These are phyloP conservation scores for Bubo bubo DNA, from an alignment of 2,113 vertebrate species.

Conservation along the genomic window DNA sequence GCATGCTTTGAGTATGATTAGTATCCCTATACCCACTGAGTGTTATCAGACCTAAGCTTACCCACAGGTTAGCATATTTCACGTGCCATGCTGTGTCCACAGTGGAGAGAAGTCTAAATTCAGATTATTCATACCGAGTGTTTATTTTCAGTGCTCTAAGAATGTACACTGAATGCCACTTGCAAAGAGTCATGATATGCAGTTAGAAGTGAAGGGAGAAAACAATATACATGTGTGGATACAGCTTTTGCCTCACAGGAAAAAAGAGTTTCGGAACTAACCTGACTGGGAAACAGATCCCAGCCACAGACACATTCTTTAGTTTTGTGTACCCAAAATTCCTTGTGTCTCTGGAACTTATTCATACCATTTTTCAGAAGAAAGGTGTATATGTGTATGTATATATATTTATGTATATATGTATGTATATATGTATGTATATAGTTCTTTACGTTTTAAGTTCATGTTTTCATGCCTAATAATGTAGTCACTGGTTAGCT, in stretches of 20 bases:
- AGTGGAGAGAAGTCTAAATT: not conserved
- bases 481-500: not conserved
- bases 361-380: not conserved
- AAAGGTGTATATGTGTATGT: not conserved
- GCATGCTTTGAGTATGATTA: not conserved
- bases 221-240: not conserved
- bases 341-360: not conserved
- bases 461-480: not conserved
- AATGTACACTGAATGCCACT: not conserved
- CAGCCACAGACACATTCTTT: not conserved
- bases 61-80: not conserved
- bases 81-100: not conserved
- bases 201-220: not conserved
- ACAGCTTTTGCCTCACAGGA: not conserved
- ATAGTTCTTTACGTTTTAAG: not conserved
- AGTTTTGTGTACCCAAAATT: not conserved
- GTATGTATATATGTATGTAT: not conserved
- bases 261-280: not conserved
- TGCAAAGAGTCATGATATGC: not conserved
- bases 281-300: not conserved
- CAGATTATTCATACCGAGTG: not conserved
- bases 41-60: not conserved
- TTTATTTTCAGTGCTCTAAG: not conserved
- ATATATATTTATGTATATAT: not conserved
- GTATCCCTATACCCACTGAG: not conserved